Evolutionary conservation across 1,140 invertebrate genomes (phyloP).

Genomic region (Aricia agestis): DNA sequence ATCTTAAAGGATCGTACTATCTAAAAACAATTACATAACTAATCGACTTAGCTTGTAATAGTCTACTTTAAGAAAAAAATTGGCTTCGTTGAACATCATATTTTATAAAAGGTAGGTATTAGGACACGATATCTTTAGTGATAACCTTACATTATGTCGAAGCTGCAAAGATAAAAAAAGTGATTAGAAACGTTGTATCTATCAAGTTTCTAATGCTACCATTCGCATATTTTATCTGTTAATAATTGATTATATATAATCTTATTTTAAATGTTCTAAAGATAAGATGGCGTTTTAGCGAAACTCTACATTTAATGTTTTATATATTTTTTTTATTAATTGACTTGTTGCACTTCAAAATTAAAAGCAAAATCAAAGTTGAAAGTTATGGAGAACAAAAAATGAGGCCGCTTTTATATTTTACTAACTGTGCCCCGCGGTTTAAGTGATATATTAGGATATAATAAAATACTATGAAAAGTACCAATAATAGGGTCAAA

Average conservation of each 20-base stretch:
- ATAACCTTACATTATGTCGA: constrained; percentile 36
- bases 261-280: constrained; percentile 5
- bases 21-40: too few species aligned
- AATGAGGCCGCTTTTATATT: too few species aligned
- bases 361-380: too few species aligned
- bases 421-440: too few species aligned
- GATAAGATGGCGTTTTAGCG: not conserved
- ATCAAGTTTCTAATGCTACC: not conserved
- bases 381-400: too few species aligned
- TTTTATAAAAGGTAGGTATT: not conserved
- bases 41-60: too few species aligned
- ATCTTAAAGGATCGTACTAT: too few species aligned
- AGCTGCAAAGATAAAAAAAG: constrained; percentile 36
- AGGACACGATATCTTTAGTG: constrained; percentile 16
- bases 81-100: not conserved
- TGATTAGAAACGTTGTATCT: constrained; percentile 24
- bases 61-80: too few species aligned
- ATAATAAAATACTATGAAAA: too few species aligned
- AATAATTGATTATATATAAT: constrained; percentile 14
- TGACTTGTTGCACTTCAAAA: too few species aligned
- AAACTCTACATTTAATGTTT: not conserved
- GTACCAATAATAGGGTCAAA: too few species aligned
- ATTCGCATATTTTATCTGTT: not conserved
- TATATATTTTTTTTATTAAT: not conserved
- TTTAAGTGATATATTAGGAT: too few species aligned